A percentile compares a stretch with the other conserved stretches of the same genome.
Evolutionary conservation across 2,888 invertebrate species (phyloP).

Genomic region (Ligdia adustata): DNA sequence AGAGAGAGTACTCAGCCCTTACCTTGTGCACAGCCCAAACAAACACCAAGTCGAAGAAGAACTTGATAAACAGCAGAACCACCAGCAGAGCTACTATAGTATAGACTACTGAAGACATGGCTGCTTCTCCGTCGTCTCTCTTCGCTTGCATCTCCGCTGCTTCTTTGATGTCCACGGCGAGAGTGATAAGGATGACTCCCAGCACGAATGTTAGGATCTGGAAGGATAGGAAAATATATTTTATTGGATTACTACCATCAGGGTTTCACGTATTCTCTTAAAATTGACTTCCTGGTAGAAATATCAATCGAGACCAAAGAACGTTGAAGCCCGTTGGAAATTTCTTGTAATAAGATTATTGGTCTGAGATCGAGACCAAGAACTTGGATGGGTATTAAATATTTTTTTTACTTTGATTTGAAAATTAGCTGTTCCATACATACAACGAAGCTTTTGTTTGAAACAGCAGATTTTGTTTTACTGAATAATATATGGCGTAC

Average conservation of each 20-base stretch:
- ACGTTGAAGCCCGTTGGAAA: too few species aligned
- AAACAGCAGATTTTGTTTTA: too few species aligned
- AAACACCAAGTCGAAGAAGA: slow-evolving; percentile 65
- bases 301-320: too few species aligned
- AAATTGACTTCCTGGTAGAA: too few species aligned
- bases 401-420: too few species aligned
- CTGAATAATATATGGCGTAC: too few species aligned
- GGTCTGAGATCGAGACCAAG: too few species aligned
- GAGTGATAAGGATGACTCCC: slow-evolving; percentile 65
- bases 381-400: too few species aligned
- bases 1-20: slow-evolving; percentile 6
- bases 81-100: slow-evolving; percentile 68
- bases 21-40: slow-evolving; percentile 74
- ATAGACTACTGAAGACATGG: slow-evolving; percentile 66
- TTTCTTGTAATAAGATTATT: too few species aligned
- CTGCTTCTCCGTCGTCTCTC: slow-evolving; percentile 58
- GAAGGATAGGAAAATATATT: slow-evolving; percentile 24
- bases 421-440: too few species aligned
- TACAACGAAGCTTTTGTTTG: too few species aligned
- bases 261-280: too few species aligned
- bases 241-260: background rate
- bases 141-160: slow-evolving; percentile 51
- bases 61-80: slow-evolving; percentile 64
- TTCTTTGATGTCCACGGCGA: slow-evolving; percentile 65
- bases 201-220: slow-evolving; percentile 70